phyloP scores from a whole-genome alignment of 35 echinoderm and acorn worm genomes.

The Apostichopus japonicus region DNA sequence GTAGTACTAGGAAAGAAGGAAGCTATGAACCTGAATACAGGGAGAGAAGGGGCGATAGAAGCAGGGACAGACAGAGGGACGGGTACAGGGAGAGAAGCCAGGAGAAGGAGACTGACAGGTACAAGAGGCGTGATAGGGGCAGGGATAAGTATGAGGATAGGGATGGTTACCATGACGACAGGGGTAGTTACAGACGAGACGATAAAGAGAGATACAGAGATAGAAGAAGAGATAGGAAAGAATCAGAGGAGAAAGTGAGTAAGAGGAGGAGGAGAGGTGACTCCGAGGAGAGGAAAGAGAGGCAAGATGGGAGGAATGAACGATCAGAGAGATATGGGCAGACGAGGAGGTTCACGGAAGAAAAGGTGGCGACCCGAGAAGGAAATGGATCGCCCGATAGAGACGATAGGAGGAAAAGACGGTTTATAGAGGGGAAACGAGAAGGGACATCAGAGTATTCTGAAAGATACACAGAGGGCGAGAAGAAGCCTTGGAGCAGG shows the following conservation, averaged over 20 bases:
- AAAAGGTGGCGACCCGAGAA: not conserved
- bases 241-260: not conserved
- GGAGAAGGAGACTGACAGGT: not conserved
- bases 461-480: not conserved
- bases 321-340: not conserved
- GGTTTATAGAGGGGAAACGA: not conserved
- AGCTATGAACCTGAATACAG: conserved; percentile 4
- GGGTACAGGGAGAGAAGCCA: conserved; percentile 9
- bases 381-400: conserved; percentile 9
- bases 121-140: not conserved
- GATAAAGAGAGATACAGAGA: not conserved
- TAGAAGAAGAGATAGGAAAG: not conserved
- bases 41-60: conserved; percentile 19
- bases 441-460: not conserved
- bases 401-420: not conserved
- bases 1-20: conserved; percentile 15
- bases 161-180: too few species aligned
- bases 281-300: not conserved
- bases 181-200: not conserved
- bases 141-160: not conserved
- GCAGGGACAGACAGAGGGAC: not conserved
- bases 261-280: not conserved
- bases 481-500: not conserved
- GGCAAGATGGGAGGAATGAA: conserved; percentile 9
- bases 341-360: conserved; percentile 14